Evolutionary conservation across 2,888 invertebrate species (phyloP), one percentile per base, ranked within the genome.

Genomic region (Eugnorisma glareosa): DNA sequence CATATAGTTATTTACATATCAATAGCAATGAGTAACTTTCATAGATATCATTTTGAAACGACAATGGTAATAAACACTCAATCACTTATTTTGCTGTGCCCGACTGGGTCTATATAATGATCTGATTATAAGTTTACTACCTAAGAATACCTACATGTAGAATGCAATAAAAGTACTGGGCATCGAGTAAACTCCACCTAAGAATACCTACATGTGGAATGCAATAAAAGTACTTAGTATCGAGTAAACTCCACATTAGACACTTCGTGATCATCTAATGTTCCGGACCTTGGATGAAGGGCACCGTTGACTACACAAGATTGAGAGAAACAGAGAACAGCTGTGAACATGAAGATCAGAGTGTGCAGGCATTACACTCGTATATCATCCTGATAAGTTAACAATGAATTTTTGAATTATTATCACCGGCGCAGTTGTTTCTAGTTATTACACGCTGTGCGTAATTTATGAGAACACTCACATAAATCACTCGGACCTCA

Each of bases 401-500:
- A 64, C 77, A 71, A 61, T 48, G n/a, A 54, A 66, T 68, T 81
- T 70, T 77, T 85, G 61, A 73, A 73, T 59, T 68, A 85, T 73
- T 57, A 73, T 73, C 54, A 61, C 76, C 59, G 68, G 54, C 43
- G 43, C 57, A 43, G 15, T 64, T n/a, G n/a, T n/a, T n/a, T n/a
- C n/a, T n/a, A 59, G 68, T 76, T 63, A 59, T 51, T 67, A 59
- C 72, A 57, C 59, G 70, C 73, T 70, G 85, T 57, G 82, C 67
- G 59, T 82, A 43, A 83, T 83, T 85, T 82, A 85, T 71, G 86
- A 28, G 18, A 40, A 21, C 21, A 73, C 45, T 31, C n/a, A 18
- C 35, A 68, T 73, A 73, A 73, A 71, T 85, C 70, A 68, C 59
- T 48, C 15, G 67, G 31, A 61, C 57, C 31, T 67, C 57, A 66